Evolutionary conservation across 2,888 invertebrate genomes (phyloP).

Genomic region (Biston betularia): DNA sequence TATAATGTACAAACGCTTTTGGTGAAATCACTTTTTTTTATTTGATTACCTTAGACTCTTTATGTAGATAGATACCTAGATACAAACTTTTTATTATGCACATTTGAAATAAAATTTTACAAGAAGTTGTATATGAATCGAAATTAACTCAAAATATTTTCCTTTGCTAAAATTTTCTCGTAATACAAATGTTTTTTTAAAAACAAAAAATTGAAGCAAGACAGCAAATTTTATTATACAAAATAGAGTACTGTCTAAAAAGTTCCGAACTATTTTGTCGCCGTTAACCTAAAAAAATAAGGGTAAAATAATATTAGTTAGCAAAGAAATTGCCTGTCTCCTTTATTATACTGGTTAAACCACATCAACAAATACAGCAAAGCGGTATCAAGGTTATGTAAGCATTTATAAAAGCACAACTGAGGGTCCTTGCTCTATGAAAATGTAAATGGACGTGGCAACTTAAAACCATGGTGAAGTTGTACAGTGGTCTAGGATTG

Average conservation of each 20-base stretch:
- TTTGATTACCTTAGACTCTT: no score
- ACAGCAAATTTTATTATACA: neutral
- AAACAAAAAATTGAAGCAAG: neutral
- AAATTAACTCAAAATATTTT: no score
- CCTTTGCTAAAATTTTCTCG: no score
- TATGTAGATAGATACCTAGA: no score
- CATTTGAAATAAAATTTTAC: no score
- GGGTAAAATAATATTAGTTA: slow-evolving; percentile 19
- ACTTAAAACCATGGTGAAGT: neutral
- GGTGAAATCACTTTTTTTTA: no score
- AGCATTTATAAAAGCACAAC: slow-evolving; percentile 33
- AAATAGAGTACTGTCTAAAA: neutral
- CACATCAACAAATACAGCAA: slow-evolving; percentile 26
- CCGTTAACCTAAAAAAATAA: slow-evolving; percentile 7
- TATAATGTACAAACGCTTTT: no score
- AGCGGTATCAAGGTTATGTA: slow-evolving; percentile 30
- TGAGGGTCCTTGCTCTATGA: slow-evolving; percentile 5
- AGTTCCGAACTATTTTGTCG: neutral
- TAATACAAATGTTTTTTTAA: no score
- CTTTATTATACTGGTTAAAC: slow-evolving; percentile 22
- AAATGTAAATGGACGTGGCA: slow-evolving; percentile 10
- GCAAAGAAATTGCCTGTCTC: slow-evolving; percentile 30
- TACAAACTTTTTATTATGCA: no score
- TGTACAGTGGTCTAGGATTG: no score
- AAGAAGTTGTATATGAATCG: no score